Base-by-base conservation (phyloP, 1,140 invertebrate genomes). In the Grapholita molesta region DNA sequence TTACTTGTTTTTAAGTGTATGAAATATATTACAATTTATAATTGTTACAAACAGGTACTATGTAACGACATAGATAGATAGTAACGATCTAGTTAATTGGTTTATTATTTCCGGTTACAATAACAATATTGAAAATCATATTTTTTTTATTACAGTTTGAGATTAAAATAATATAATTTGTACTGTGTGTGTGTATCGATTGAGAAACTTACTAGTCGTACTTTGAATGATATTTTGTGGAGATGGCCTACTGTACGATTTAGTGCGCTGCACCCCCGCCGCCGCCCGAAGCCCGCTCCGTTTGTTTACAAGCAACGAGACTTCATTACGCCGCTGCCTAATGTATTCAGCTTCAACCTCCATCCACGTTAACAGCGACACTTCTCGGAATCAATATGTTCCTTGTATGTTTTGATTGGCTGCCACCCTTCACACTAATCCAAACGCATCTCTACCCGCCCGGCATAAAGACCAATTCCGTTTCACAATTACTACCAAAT, bases 351-450 rank as follows among this genome's bases (percentile, higher is more conserved):
- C 88, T 91, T 90, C 87, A 89, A 88, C 87, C 86, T 90, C 80
- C 84, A 87, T 90, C 80, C 84, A 87, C 87, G 88, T 89, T 90
- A 91, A 88, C 89, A 90, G 86, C 89, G 89, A 91, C 89, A 91
- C 89, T 91, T 91, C 89, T 91, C 85, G 86, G 89, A 91, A 91
- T 91, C 89, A 91, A 91, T 91, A 91, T 88, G 86, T 87, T 89
- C 83, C 86, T 89, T 89, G 88, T 90, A 91, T 91, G 89, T 91
- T 91, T 91, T 91, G 89, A 91, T 89, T 90, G 87, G 86, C 82
- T 86, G 73, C 72, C 79, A 72, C 74, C 71, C 66, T 30, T 38
- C 66, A 55, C 65, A 66, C 67, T 77, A 78, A 78, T 75, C 72
- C 75, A 82, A 83, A 81, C 70, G 68, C 70, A 73, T 76, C 79